These are phyloP conservation scores for Rhodinocichla rosea DNA, from an alignment of 2,113 vertebrate genomes.

Conservation along the genomic window DNA sequence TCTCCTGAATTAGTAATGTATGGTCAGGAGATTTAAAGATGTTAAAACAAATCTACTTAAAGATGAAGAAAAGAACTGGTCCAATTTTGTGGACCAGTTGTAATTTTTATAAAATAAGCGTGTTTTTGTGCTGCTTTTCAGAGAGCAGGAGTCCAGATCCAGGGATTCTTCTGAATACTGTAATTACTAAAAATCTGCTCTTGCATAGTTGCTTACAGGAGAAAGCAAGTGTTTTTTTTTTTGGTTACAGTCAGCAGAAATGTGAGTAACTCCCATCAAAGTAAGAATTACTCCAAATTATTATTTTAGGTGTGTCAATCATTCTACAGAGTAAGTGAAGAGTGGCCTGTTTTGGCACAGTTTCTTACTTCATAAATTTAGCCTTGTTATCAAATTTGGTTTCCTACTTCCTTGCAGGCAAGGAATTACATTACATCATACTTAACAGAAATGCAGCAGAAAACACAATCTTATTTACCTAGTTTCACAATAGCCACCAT, in stretches of 20 bases:
- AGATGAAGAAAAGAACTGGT: neutral
- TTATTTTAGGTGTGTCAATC: neutral
- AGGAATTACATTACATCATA: neutral
- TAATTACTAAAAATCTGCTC: neutral
- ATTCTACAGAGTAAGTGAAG: neutral
- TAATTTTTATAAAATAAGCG: neutral
- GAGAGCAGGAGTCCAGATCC: neutral
- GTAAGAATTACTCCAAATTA: neutral
- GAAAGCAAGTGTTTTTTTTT: constrained; percentile 4
- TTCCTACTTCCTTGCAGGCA: neutral
- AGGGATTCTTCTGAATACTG: neutral
- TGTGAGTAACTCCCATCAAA: neutral
- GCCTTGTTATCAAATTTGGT: neutral
- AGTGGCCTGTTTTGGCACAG: neutral
- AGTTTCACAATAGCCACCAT: neutral
- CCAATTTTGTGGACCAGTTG: neutral
- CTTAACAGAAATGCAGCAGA: neutral
- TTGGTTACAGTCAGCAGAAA: neutral
- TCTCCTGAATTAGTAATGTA: neutral
- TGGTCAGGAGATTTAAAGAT: neutral
- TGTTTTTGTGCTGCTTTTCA: neutral
- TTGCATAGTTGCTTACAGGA: neutral
- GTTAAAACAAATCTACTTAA: neutral
- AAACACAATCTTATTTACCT: neutral
- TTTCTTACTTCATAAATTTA: neutral